phyloP scores from a whole-genome alignment of 2,797 vertebrate genomes.

The Melanotaenia parkinsoni region DNA sequence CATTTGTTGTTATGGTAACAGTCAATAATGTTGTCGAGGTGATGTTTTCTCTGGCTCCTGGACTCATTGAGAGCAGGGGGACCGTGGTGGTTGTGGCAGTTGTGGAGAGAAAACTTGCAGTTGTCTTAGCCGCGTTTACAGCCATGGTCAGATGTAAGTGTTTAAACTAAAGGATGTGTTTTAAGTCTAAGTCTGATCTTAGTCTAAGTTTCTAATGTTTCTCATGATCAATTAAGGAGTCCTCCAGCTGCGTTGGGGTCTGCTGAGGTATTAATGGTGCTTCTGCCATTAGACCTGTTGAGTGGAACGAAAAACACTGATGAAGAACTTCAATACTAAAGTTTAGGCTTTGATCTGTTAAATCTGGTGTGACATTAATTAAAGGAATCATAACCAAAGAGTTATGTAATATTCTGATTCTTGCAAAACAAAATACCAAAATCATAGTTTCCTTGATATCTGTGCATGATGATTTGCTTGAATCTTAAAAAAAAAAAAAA shows the following conservation, averaged over 20 bases:
- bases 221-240: conserved; percentile 42
- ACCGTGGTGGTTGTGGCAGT: conserved; percentile 56
- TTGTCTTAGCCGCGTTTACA: conserved; percentile 54
- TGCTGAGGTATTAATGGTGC: conserved; percentile 32
- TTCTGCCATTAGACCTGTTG: conserved; percentile 28
- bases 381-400: neutral
- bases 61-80: conserved; percentile 63
- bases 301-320: conserved; percentile 12
- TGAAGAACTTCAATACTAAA: neutral
- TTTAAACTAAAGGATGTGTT: conserved; percentile 20
- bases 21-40: conserved; percentile 74
- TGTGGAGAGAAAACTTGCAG: conserved; percentile 61
- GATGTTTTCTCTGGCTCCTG: conserved; percentile 64
- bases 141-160: conserved; percentile 62
- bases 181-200: conserved; percentile 17
- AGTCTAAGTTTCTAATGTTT: conserved; percentile 45
- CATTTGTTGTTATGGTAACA: conserved; percentile 82
- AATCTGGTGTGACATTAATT: neutral
- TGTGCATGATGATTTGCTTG: conserved; percentile 9
- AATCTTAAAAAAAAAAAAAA: neutral
- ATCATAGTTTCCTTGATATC: neutral
- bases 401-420: neutral
- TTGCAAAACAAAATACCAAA: conserved; percentile 1
- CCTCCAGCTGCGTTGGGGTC: conserved; percentile 42
- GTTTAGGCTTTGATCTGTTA: neutral